Conservation (phyloP, 2,113 vertebrate species). For the Xiphophorus hellerii region DNA sequence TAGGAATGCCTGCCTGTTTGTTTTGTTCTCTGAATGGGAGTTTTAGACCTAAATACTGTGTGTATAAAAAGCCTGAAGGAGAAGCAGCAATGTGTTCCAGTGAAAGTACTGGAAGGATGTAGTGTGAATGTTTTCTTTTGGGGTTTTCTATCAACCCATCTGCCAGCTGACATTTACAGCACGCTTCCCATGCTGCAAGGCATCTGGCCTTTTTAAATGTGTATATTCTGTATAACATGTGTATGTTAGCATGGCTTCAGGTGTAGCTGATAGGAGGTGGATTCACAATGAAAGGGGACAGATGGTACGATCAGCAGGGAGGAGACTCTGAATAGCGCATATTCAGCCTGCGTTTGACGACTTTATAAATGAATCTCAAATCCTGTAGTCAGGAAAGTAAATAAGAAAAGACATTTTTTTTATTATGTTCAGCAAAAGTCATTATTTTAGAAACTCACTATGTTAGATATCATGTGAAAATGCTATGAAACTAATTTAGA, state of each 20-base stretch:
- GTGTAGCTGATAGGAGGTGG: slow-evolving; percentile 5
- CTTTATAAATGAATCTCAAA: not conserved
- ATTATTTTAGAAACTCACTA: not conserved
- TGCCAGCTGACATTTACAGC: slow-evolving; percentile 53
- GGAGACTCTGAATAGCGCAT: slow-evolving; percentile 7
- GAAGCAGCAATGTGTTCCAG: not conserved
- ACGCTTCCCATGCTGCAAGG: slow-evolving; percentile 32
- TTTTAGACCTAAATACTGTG: slow-evolving; percentile 36
- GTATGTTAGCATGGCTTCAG: slow-evolving; percentile 7
- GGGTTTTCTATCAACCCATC: slow-evolving; percentile 1
- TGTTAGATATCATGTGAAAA: not conserved
- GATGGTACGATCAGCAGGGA: slow-evolving; percentile 21
- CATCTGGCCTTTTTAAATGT: slow-evolving; percentile 47
- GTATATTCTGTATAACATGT: slow-evolving; percentile 22
- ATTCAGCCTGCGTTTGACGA: not conserved
- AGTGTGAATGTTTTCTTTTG: slow-evolving; percentile 18
- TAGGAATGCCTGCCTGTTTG: slow-evolving; percentile 7
- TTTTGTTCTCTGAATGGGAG: slow-evolving; percentile 10
- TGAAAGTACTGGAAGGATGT: slow-evolving; percentile 9
- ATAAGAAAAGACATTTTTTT: not conserved
- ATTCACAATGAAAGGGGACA: slow-evolving; percentile 28
- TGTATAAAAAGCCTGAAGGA: slow-evolving; percentile 20
- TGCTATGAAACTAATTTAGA: not conserved
- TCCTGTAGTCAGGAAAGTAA: not conserved
- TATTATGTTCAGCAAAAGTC: not conserved